phyloP scores from a whole-genome alignment of 1,140 invertebrate genomes.

The Campodea augens region DNA sequence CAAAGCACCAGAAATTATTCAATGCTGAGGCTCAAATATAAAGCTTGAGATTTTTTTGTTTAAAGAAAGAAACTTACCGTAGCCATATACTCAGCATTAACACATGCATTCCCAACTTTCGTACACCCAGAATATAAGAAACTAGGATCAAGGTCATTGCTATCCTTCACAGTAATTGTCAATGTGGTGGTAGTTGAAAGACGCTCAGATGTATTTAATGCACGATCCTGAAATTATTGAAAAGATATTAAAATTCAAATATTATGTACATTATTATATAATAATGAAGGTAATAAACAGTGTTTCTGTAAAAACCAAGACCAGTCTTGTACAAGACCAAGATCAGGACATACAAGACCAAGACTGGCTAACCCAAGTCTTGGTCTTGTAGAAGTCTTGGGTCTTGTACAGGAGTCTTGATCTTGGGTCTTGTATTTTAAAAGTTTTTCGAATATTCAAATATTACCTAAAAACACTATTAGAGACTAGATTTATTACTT shows the following conservation, averaged over 20 bases:
- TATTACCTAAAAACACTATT: no score
- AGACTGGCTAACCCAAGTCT: no score
- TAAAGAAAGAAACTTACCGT: constrained; percentile 28
- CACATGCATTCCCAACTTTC: constrained; percentile 52
- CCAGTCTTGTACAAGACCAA: no score
- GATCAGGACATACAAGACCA: no score
- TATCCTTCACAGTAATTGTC: constrained; percentile 66
- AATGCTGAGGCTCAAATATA: no score
- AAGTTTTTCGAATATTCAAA: no score
- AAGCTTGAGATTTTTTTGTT: no score
- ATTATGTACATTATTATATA: constrained; percentile 4
- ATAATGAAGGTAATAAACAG: background rate
- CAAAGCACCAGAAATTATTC: no score
- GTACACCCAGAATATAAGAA: constrained; percentile 68
- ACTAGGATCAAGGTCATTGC: constrained; percentile 72
- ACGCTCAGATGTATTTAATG: constrained; percentile 46
- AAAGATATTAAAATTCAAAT: constrained; percentile 10
- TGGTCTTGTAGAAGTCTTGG: no score
- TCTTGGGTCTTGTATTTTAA: no score
- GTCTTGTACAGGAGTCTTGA: no score
- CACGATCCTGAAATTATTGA: constrained; percentile 47
- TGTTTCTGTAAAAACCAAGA: background rate
- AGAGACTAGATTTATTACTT: no score
- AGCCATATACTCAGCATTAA: constrained; percentile 59
- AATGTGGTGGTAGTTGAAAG: constrained; percentile 64